These are phyloP conservation scores for Serrognathus titanus DNA, from an alignment of 2,888 invertebrate genomes.

Conservation along the genomic window DNA sequence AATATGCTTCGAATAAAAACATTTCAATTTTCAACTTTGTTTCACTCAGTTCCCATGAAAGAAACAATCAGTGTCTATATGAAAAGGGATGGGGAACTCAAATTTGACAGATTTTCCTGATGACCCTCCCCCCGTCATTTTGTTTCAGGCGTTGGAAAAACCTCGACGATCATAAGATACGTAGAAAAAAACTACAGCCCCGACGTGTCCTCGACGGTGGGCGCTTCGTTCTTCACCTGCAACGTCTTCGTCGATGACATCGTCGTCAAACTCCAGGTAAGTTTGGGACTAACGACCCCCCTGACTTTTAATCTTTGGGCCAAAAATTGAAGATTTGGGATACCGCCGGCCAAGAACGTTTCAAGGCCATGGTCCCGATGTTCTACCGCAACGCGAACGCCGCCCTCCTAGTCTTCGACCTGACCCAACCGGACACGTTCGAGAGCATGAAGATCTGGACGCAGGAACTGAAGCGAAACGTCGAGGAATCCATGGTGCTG, in stretches of 20 bases:
- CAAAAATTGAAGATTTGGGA: conserved; percentile 69
- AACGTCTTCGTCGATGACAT: conserved; percentile 70
- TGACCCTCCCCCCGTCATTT: background rate
- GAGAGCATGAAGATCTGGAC: conserved; percentile 83
- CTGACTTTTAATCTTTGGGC: background rate
- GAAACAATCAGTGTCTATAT: too few relatives aligned
- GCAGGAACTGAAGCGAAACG: conserved; percentile 71
- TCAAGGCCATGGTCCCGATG: conserved; percentile 91
- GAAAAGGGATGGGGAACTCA: too few relatives aligned
- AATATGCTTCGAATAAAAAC: background rate
- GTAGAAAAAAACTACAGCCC: conserved; percentile 74
- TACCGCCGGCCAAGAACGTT: conserved; percentile 84
- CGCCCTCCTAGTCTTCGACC: conserved; percentile 82
- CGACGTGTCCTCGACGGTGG: conserved; percentile 79
- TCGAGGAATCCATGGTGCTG: conserved; percentile 74
- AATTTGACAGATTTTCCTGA: too few relatives aligned
- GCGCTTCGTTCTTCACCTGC: conserved; percentile 86
- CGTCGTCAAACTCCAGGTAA: conserved; percentile 74
- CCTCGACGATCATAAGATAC: conserved; percentile 78
- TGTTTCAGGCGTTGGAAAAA: conserved; percentile 83
- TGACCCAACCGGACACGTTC: conserved; percentile 73
- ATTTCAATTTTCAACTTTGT: too few relatives aligned
- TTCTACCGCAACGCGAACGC: conserved; percentile 91
- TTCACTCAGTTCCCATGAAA: too few relatives aligned
- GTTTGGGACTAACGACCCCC: too few relatives aligned